Base-by-base conservation (phyloP, 2,888 invertebrate genomes). In the Drosophila formosana region DNA sequence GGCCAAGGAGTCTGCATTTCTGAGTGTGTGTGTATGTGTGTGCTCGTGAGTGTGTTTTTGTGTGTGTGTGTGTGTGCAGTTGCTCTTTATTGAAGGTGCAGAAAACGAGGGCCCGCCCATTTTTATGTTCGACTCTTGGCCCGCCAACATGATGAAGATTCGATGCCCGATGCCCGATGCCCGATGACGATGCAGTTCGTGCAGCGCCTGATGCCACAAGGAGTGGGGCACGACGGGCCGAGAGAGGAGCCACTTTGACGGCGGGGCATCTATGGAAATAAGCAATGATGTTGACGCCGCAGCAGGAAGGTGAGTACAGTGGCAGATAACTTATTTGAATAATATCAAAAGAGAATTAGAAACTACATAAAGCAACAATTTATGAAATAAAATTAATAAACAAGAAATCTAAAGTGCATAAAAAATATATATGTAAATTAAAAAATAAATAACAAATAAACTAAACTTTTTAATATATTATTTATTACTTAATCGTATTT, bases 51-150 rank as follows among this genome's bases (percentile, higher is more conserved):
- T 47, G 23, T 47, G 7, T n/a, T n/a, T 55, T 11, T 47, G 25
- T 75, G 41, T 50, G 37, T 65, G 66, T 64, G 63, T 55, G 61
- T 72, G 52, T 61, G 60, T 66, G 68, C 79, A 66, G 74, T 75
- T 88, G 80, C 86, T 83, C 74, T 77, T 75, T 73, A 65, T 78
- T 60, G 72, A 87, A 86, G 89, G 85, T 89, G 85, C 75, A 86
- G 85, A 89, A 87, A 89, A 88, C 85, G 75, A 80, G 89, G 64
- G 74, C 49, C 88, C 89, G 85, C 85, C 85, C 89, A 72, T 86
- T 86, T 86, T 87, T 72, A 75, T 84, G 82, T 73, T 68, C 75
- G 66, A 69, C 70, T 75, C 73, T 67, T 53, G 66, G 63, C 66
- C 68, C 78, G 66, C 75, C 82, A 82, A 73, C 86, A 86, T 88